Conservation (phyloP, 2,888 invertebrate species). For the Loripinus fragilis region DNA sequence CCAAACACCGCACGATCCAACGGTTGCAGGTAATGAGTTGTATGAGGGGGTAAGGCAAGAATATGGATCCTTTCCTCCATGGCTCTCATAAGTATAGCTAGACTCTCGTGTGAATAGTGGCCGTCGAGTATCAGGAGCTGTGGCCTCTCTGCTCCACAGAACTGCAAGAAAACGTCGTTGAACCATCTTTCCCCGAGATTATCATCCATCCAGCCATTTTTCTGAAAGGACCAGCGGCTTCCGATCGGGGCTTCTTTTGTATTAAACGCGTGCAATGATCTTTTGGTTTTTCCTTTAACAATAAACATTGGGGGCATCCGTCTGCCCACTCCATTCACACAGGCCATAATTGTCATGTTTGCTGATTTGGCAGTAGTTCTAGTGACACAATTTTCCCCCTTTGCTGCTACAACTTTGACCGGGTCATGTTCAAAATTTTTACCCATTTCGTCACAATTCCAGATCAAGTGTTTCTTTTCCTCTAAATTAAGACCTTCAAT, state of each 20-base stretch:
- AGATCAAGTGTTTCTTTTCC: constrained; percentile 13
- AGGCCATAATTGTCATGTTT: constrained; percentile 38
- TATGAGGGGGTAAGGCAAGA: constrained; percentile 54
- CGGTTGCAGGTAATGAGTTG: constrained; percentile 50
- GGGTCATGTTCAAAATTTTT: constrained; percentile 30
- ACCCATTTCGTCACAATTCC: constrained; percentile 35
- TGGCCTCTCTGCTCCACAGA: constrained; percentile 63
- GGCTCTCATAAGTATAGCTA: constrained; percentile 56
- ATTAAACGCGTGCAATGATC: constrained; percentile 55
- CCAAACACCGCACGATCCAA: constrained; percentile 51
- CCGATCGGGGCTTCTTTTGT: constrained; percentile 39
- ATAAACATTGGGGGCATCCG: constrained; percentile 52
- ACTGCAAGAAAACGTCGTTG: constrained; percentile 48
- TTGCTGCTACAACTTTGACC: constrained; percentile 20
- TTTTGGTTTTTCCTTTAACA: constrained; percentile 60
- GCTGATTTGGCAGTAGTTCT: constrained; percentile 28
- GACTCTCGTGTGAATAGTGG: constrained; percentile 60
- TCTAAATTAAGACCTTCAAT: neutral
- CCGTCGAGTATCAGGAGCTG: constrained; percentile 65
- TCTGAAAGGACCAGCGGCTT: constrained; percentile 54
- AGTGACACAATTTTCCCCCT: constrained; percentile 24
- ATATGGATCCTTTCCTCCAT: constrained; percentile 46
- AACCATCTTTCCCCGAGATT: constrained; percentile 63
- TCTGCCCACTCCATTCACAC: constrained; percentile 30
- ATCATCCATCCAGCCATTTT: constrained; percentile 66